phyloP scores from a whole-genome alignment of 1,140 invertebrate species.

The Bicyclus anynana region DNA sequence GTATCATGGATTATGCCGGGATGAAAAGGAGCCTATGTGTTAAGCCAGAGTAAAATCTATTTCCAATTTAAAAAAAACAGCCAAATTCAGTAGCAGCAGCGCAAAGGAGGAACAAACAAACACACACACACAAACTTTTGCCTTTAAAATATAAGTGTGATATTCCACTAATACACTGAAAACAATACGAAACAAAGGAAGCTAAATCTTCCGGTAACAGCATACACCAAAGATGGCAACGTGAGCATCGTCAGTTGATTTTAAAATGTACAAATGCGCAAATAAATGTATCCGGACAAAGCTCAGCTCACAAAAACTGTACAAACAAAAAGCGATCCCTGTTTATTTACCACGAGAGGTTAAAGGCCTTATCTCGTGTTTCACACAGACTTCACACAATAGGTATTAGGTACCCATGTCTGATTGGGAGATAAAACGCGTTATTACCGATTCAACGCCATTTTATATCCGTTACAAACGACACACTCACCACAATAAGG shows the following conservation, averaged over 20 bases:
- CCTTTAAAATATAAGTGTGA: too few species aligned
- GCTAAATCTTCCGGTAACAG: too few species aligned
- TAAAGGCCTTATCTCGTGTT: conserved; percentile 10
- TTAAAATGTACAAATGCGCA: background rate
- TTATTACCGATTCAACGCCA: background rate
- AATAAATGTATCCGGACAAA: background rate
- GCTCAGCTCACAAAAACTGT: conserved; percentile 5
- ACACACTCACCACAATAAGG: background rate
- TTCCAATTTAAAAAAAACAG: too few species aligned
- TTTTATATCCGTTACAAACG: background rate
- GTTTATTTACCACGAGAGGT: conserved; percentile 14
- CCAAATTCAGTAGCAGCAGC: too few species aligned
- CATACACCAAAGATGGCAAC: background rate
- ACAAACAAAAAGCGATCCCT: background rate
- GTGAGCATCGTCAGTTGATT: background rate
- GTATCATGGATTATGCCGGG: too few species aligned
- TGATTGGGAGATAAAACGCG: background rate
- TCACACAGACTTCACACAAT: conserved; percentile 1
- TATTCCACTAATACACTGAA: too few species aligned
- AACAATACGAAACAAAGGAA: too few species aligned
- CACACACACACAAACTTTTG: too few species aligned
- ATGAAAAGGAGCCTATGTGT: too few species aligned
- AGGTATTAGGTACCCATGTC: background rate
- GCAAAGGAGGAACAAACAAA: too few species aligned
- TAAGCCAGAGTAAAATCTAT: too few species aligned